These are phyloP conservation scores for Agonopterix alstromeriana DNA, from an alignment of 2,888 invertebrate genomes.

Conservation along the genomic window DNA sequence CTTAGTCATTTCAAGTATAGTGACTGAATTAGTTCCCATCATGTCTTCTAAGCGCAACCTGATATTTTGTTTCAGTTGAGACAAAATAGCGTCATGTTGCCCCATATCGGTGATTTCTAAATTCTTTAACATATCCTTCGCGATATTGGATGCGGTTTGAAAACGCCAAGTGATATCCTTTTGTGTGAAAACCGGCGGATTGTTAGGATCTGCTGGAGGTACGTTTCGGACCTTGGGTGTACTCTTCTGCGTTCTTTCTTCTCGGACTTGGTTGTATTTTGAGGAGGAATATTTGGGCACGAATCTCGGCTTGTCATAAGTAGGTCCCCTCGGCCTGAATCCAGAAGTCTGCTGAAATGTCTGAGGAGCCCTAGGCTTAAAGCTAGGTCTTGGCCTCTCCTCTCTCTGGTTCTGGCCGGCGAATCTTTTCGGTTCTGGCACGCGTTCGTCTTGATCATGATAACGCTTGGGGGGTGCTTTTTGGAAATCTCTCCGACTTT, in stretches of 20 bases:
- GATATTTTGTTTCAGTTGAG: slow-evolving; percentile 16
- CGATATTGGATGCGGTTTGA: slow-evolving; percentile 9
- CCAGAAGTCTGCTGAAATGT: neutral
- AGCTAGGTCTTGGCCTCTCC: neutral
- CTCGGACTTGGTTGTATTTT: neutral
- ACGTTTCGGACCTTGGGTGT: too few relatives aligned
- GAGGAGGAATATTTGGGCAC: neutral
- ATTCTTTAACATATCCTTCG: slow-evolving; percentile 3
- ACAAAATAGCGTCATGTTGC: neutral
- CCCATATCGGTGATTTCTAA: neutral
- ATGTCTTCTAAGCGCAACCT: slow-evolving; percentile 19
- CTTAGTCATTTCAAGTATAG: slow-evolving; percentile 6
- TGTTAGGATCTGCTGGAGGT: neutral
- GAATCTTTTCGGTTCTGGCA: neutral
- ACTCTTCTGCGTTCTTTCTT: too few relatives aligned
- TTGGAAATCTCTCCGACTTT: neutral
- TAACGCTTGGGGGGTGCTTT: neutral
- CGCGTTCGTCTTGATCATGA: neutral
- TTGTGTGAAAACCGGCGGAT: slow-evolving; percentile 2
- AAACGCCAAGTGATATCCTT: slow-evolving; percentile 10
- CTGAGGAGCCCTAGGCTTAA: neutral
- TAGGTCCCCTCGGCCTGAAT: neutral
- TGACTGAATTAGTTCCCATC: slow-evolving; percentile 10
- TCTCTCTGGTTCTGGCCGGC: neutral
- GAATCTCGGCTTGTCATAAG: neutral